Conservation (phyloP, 2,797 vertebrate genomes). For the Eospalax fontanierii region DNA sequence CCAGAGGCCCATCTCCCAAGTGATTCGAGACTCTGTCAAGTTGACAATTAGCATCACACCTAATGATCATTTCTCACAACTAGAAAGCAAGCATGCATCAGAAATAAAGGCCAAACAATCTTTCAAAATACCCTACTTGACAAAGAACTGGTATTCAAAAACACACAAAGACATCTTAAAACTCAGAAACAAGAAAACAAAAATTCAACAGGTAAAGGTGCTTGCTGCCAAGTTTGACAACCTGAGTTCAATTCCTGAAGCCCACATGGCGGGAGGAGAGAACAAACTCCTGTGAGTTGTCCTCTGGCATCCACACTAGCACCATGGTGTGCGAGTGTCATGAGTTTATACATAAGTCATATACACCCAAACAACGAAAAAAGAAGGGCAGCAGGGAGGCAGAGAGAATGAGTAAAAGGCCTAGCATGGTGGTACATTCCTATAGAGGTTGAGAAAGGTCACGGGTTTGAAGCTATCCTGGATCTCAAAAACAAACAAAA, state of each 20-base stretch:
- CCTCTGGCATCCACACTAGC: not conserved
- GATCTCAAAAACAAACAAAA: not conserved
- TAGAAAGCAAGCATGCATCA: conserved; percentile 4
- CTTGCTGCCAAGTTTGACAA: not conserved
- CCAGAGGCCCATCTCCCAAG: not conserved
- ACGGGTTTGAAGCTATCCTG: not conserved
- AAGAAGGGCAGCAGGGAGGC: accelerated
- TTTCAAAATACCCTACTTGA: conserved; percentile 28
- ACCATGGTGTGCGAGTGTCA: not conserved
- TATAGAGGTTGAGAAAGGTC: not conserved
- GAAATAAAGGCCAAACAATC: not conserved
- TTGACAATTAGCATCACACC: not conserved
- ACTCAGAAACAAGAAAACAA: conserved; percentile 6
- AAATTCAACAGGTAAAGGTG: not conserved
- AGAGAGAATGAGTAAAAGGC: not conserved
- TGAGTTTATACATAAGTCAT: not conserved
- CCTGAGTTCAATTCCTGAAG: not conserved
- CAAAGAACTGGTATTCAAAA: conserved; percentile 40
- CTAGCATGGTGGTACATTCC: not conserved
- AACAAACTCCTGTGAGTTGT: not conserved
- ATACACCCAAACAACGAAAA: not conserved
- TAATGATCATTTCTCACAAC: conserved; percentile 41
- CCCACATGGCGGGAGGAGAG: not conserved
- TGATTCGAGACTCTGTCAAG: not conserved
- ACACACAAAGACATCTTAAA: conserved; percentile 49